Conservation (phyloP, 2,797 vertebrate genomes). For the Halcyon chelicuti region DNA sequence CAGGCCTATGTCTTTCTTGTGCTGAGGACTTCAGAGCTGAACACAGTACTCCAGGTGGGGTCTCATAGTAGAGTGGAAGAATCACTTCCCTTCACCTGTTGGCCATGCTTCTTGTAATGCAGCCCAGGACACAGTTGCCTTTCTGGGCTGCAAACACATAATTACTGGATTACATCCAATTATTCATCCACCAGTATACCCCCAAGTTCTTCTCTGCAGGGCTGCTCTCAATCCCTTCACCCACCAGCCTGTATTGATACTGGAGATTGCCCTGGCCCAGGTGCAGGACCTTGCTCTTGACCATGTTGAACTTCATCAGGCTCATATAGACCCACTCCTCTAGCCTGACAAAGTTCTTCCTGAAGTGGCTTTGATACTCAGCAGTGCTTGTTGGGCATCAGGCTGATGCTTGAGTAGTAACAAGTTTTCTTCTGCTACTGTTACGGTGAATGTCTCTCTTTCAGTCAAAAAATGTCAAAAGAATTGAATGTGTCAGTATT, state of each 20-base stretch:
- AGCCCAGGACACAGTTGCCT: too few relatives aligned
- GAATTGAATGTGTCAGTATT: not conserved
- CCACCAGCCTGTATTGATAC: not conserved
- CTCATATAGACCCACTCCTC: too few relatives aligned
- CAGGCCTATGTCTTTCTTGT: not conserved
- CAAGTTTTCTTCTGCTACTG: not conserved
- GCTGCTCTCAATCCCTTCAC: not conserved
- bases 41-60: too few relatives aligned
- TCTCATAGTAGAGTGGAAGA: not conserved
- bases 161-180: fast-evolving
- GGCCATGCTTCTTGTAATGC: not conserved
- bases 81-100: not conserved
- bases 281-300: too few relatives aligned
- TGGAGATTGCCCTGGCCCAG: fast-evolving
- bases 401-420: not conserved
- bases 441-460: not conserved
- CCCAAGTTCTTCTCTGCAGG: not conserved
- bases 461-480: not conserved
- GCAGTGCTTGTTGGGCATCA: too few relatives aligned
- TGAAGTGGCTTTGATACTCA: too few relatives aligned
- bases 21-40: not conserved
- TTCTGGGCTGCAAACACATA: fast-evolving
- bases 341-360: too few relatives aligned
- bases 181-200: not conserved
- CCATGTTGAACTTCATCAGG: not conserved